Percentiles rank a stretch among this genome's conserved stretches.
Evolutionary conservation across 92 coral and sea anemone species (phyloP).

Genomic region (Heteractis magnifica): DNA sequence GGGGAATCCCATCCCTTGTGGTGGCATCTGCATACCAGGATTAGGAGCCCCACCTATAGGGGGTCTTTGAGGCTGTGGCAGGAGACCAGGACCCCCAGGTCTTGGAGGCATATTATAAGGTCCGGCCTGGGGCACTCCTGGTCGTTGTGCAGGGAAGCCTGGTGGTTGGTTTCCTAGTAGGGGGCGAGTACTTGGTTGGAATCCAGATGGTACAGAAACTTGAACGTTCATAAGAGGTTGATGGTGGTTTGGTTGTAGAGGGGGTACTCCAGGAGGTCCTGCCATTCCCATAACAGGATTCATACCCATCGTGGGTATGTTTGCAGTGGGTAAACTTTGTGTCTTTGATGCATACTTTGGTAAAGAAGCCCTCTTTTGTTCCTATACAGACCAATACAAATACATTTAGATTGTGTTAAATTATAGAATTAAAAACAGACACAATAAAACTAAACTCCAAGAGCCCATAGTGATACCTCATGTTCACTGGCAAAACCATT

Average conservation of each 20-base stretch:
- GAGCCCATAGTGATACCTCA: too few relatives aligned
- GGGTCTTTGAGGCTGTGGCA: constrained; percentile 60
- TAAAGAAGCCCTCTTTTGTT: constrained; percentile 83
- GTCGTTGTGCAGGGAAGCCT: constrained; percentile 52
- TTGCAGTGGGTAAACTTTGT: constrained; percentile 79
- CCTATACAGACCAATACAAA: constrained; percentile 43
- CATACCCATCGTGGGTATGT: constrained; percentile 59
- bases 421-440: too few relatives aligned
- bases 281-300: constrained; percentile 58
- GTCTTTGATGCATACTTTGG: constrained; percentile 83
- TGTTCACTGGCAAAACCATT: too few relatives aligned
- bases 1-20: constrained; percentile 32
- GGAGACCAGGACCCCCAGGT: constrained; percentile 64
- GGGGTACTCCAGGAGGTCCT: constrained; percentile 61
- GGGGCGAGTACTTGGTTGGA: constrained; percentile 60
- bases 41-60: constrained; percentile 55
- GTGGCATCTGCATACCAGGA: constrained; percentile 57
- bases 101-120: constrained; percentile 77
- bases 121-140: constrained; percentile 66
- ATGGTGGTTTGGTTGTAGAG: constrained; percentile 22
- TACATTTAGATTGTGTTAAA: not conserved
- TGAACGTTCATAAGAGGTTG: constrained; percentile 39
- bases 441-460: too few relatives aligned
- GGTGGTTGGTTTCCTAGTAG: constrained; percentile 49
- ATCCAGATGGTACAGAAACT: constrained; percentile 55